phyloP scores from a whole-genome alignment of 2,113 vertebrate species.

The Ailuropoda melanoleuca region DNA sequence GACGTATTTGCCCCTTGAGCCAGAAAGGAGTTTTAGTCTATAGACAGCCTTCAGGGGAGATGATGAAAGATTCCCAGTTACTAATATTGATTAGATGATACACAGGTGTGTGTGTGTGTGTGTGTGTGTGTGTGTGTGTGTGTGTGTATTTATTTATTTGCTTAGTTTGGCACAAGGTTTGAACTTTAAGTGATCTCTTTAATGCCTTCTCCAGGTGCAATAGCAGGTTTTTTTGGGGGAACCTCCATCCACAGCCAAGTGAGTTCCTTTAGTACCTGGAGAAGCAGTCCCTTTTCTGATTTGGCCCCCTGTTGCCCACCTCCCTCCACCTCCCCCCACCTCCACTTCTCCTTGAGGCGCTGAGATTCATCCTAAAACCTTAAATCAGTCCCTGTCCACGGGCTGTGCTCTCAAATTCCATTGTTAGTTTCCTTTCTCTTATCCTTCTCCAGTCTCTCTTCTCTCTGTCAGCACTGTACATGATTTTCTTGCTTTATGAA shows the following conservation, averaged over 20 bases:
- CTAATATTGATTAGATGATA: background rate
- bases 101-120: background rate
- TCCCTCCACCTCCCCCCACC: fast-evolving
- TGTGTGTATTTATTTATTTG: background rate
- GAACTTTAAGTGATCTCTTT: background rate
- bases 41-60: background rate
- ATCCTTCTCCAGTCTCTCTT: background rate
- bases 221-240: background rate
- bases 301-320: background rate
- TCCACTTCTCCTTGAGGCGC: background rate
- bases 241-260: background rate
- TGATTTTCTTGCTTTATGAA: background rate
- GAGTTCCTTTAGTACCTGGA: background rate
- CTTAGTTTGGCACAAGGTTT: background rate
- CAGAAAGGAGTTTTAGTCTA: background rate
- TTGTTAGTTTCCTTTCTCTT: background rate
- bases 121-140: no score
- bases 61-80: background rate
- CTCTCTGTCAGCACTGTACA: background rate
- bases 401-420: background rate
- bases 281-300: background rate
- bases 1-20: background rate
- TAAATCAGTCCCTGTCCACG: background rate
- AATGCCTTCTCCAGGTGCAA: background rate
- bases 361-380: background rate